A percentile compares a stretch with the other conserved stretches of the same genome.
These are phyloP conservation scores for Agrochola macilenta DNA, from an alignment of 2,888 invertebrate genomes.

Conservation along the genomic window DNA sequence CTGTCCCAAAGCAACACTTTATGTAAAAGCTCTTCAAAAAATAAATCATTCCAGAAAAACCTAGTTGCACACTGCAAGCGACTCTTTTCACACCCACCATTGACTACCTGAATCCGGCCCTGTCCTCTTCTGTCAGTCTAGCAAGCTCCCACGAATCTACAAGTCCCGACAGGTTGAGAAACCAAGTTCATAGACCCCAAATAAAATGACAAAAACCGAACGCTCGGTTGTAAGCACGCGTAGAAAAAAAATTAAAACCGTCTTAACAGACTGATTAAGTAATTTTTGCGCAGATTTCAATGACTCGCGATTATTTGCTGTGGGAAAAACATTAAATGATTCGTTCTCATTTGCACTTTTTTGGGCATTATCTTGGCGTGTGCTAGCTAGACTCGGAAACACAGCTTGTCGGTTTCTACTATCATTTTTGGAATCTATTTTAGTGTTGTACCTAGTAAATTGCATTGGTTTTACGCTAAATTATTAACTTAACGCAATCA, in stretches of 20 bases:
- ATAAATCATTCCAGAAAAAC: too few species aligned
- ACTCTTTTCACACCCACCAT: not conserved
- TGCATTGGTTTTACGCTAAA: not conserved
- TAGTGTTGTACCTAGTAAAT: not conserved
- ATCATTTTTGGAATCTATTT: not conserved
- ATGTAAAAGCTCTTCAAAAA: not conserved
- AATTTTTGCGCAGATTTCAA: slow-evolving; percentile 58
- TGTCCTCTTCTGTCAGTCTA: slow-evolving; percentile 59
- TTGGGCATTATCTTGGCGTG: not conserved
- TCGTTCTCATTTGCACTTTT: slow-evolving; percentile 30
- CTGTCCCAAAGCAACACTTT: not conserved
- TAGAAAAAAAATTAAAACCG: slow-evolving; percentile 58
- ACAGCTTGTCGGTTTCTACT: not conserved
- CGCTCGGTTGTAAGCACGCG: slow-evolving; percentile 62
- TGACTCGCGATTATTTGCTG: slow-evolving; percentile 59
- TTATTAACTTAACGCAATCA: slow-evolving; percentile 6
- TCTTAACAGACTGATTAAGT: slow-evolving; percentile 65
- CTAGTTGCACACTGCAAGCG: not conserved
- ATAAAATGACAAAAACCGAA: slow-evolving; percentile 69
- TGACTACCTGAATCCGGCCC: slow-evolving; percentile 40
- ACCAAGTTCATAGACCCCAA: slow-evolving; percentile 70
- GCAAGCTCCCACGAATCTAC: slow-evolving; percentile 71
- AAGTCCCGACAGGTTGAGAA: slow-evolving; percentile 67
- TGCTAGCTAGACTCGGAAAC: slow-evolving; percentile 7
- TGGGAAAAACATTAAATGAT: slow-evolving; percentile 44